Conservation (phyloP, 2,797 vertebrate species). For the Pipistrellus pygmaeus region DNA sequence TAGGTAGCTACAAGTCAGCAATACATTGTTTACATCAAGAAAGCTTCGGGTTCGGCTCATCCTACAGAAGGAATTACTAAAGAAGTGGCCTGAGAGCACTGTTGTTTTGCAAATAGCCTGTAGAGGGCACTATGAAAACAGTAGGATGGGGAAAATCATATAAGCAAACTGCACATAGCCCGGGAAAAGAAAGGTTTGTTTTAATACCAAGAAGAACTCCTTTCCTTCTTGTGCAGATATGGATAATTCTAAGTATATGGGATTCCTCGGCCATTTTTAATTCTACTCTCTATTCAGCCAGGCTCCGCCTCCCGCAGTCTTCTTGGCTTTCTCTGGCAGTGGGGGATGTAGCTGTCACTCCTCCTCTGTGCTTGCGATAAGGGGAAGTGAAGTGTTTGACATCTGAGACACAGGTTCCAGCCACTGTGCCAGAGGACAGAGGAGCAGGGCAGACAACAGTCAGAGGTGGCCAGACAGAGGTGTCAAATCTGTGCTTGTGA, state of each 20-base stretch:
- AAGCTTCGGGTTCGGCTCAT: neutral
- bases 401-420: neutral
- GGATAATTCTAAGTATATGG: neutral
- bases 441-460: neutral
- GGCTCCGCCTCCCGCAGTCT: neutral
- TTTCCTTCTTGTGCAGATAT: neutral
- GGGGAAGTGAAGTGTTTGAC: neutral
- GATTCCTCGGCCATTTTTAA: neutral
- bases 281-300: neutral
- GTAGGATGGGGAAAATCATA: neutral
- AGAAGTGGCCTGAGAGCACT: neutral
- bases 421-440: neutral
- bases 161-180: neutral
- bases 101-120: conserved; percentile 53
- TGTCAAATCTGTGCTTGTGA: neutral
- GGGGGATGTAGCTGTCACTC: neutral
- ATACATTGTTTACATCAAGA: neutral
- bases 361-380: neutral
- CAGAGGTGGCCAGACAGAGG: neutral
- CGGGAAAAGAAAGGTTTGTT: neutral
- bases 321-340: neutral
- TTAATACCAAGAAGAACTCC: neutral
- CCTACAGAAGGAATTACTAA: neutral
- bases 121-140: conserved; percentile 77
- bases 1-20: neutral